Percentiles rank a stretch among this genome's conserved stretches.
Conservation (phyloP, 2,113 vertebrate species). For the Meleagris gallopavo region DNA sequence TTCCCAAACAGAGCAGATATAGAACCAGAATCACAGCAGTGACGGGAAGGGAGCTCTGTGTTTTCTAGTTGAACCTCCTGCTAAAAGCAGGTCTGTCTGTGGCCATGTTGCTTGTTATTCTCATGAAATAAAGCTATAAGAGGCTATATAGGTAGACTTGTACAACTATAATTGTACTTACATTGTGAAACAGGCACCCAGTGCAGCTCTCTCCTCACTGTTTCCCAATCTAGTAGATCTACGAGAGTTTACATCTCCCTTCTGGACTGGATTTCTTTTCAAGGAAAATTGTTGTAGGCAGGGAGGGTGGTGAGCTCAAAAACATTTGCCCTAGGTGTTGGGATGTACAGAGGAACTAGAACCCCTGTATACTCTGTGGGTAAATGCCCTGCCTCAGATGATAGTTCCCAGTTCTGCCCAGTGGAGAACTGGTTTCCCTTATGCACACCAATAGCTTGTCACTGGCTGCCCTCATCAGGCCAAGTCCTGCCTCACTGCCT, state of each 20-base stretch:
- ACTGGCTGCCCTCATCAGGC: not conserved
- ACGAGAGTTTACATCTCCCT: not conserved
- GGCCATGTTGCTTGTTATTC: not conserved
- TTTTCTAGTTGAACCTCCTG: not conserved
- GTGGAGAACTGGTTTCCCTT: not conserved
- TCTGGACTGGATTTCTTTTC: not conserved
- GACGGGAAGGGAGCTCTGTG: not conserved
- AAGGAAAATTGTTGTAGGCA: not conserved
- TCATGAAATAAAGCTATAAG: not conserved
- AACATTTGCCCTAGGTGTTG: not conserved
- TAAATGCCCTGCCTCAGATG: not conserved
- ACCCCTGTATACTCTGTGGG: not conserved
- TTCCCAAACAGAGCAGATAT: not conserved
- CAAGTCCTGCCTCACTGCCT: not conserved
- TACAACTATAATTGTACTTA: not conserved
- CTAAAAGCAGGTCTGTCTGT: not conserved
- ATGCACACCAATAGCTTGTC: not conserved
- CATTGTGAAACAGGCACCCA: accelerated
- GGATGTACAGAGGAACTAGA: not conserved
- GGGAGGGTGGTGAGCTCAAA: not conserved
- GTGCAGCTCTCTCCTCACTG: not conserved
- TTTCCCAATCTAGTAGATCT: not conserved
- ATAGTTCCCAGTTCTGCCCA: not conserved
- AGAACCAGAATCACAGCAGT: not conserved
- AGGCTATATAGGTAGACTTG: not conserved